phyloP scores from a whole-genome alignment of 2,888 invertebrate genomes.

The Idaea straminata region DNA sequence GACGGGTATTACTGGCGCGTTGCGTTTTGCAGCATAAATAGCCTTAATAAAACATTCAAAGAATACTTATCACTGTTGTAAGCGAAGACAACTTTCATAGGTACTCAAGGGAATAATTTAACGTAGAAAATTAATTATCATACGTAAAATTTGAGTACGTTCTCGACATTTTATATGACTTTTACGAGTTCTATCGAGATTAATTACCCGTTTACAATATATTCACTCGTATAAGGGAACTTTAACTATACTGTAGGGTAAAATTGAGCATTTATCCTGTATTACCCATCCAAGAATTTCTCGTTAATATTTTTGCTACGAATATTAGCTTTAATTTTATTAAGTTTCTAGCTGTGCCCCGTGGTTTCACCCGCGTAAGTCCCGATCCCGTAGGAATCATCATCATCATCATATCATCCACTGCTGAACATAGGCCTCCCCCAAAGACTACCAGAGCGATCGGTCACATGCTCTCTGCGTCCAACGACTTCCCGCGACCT shows the following conservation, averaged over 20 bases:
- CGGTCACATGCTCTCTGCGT: too few relatives aligned
- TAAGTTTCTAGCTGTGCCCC: too few relatives aligned
- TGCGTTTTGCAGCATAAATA: too few relatives aligned
- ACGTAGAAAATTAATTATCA: slow-evolving; percentile 39
- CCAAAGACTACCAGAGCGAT: too few relatives aligned
- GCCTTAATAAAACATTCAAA: not conserved
- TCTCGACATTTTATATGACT: slow-evolving; percentile 40
- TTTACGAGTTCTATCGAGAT: slow-evolving; percentile 45
- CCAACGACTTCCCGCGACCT: too few relatives aligned
- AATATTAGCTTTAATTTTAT: not conserved
- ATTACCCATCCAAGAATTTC: not conserved
- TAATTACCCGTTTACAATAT: slow-evolving; percentile 52
- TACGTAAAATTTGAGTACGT: slow-evolving; percentile 32
- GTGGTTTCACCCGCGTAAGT: too few relatives aligned
- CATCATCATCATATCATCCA: too few relatives aligned
- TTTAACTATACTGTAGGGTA: slow-evolving; percentile 14
- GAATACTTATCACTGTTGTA: slow-evolving; percentile 4
- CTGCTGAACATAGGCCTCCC: too few relatives aligned
- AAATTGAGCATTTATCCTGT: not conserved
- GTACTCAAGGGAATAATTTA: slow-evolving; percentile 20
- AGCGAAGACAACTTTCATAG: slow-evolving; percentile 13
- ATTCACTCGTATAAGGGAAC: slow-evolving; percentile 22
- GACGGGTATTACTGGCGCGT: too few relatives aligned
- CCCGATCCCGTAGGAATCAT: too few relatives aligned
- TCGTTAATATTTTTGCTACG: not conserved